Conservation (phyloP, 2,113 vertebrate genomes). For the Paedocypris sp. region DNA sequence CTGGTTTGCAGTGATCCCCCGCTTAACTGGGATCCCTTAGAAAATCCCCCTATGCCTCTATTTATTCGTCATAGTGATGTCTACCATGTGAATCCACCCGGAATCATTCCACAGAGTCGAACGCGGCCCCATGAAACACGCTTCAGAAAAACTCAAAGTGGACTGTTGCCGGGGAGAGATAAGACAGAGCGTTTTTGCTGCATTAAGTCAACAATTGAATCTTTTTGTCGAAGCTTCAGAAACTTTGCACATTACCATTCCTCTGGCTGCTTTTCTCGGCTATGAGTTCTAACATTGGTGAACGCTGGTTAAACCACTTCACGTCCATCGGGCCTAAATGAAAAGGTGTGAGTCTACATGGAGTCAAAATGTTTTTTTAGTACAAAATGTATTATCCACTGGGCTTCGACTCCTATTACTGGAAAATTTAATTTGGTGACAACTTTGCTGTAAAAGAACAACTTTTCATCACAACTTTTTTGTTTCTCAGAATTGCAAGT, state of each 20-base stretch:
- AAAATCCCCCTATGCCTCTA: conserved; percentile 27
- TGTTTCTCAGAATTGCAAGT: too few species aligned
- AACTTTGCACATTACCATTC: conserved; percentile 11
- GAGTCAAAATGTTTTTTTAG: too few species aligned
- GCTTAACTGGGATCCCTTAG: conserved; percentile 31
- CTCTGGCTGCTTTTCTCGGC: neutral
- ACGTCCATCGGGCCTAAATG: too few species aligned
- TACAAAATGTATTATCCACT: too few species aligned
- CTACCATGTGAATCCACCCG: conserved; percentile 17
- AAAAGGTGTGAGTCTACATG: too few species aligned
- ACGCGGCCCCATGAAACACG: conserved; percentile 12
- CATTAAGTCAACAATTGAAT: conserved; percentile 15
- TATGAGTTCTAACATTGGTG: too few species aligned
- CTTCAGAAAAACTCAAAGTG: conserved; percentile 15
- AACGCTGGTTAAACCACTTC: too few species aligned
- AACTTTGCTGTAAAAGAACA: too few species aligned
- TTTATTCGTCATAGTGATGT: conserved; percentile 30
- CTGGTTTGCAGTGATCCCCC: conserved; percentile 27
- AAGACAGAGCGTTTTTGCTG: neutral
- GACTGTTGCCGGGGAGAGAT: neutral
- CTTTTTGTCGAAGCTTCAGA: conserved; percentile 2
- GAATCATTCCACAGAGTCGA: conserved; percentile 12
- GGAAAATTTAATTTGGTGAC: too few species aligned
- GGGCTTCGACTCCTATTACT: too few species aligned
- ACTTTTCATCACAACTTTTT: too few species aligned